phyloP scores from a whole-genome alignment of 2,113 vertebrate genomes.

The Platysteira castanea region DNA sequence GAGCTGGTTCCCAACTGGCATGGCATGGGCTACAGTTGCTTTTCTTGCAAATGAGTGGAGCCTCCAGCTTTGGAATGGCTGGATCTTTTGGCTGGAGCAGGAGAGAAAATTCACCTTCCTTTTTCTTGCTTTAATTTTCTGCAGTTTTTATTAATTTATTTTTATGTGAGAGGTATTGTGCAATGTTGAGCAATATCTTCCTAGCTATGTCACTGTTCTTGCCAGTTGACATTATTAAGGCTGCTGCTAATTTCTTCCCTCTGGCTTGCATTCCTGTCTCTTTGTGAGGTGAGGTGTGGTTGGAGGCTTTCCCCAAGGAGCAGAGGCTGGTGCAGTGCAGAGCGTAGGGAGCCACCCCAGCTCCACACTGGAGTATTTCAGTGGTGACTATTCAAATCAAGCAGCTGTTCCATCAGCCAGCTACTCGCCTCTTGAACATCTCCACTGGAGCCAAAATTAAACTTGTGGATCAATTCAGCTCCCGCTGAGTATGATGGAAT shows the following conservation, averaged over 20 bases:
- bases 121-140: background rate
- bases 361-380: background rate
- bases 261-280: background rate
- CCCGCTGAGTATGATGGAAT: background rate
- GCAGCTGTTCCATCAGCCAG: background rate
- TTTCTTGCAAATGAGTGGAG: background rate
- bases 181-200: constrained; percentile 27
- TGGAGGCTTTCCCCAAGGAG: background rate
- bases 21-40: background rate
- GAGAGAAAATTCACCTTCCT: constrained; percentile 14
- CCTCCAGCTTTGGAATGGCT: background rate
- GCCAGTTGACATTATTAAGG: constrained; percentile 20
- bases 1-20: background rate
- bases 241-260: constrained; percentile 24
- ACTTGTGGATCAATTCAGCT: background rate
- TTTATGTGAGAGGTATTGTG: background rate
- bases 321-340: background rate
- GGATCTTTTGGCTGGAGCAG: background rate
- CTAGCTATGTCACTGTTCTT: constrained; percentile 33
- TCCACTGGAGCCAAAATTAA: background rate
- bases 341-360: fast-evolving
- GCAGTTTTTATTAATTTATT: background rate
- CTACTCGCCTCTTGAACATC: background rate
- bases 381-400: background rate
- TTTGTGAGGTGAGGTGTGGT: background rate